A percentile compares a stretch with the other conserved stretches of the same genome.
Conservation (phyloP, 2,888 invertebrate species). For the Amphiduros pacificus region DNA sequence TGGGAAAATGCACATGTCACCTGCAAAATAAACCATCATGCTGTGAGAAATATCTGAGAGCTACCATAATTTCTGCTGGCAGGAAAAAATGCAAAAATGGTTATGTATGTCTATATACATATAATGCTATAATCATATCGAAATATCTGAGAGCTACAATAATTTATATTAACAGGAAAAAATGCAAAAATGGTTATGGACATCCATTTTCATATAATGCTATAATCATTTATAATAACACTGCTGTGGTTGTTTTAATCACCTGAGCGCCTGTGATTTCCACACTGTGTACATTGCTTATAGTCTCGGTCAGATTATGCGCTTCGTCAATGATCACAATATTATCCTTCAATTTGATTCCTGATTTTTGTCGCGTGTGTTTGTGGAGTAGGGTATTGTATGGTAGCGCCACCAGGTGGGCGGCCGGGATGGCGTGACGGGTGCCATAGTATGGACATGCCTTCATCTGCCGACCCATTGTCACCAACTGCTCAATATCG, state of each 20-base stretch:
- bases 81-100: too few species aligned
- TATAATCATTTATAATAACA: too few species aligned
- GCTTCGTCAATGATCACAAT: constrained; percentile 91
- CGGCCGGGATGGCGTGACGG: constrained; percentile 77
- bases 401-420: constrained; percentile 74
- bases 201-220: too few species aligned
- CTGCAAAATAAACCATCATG: constrained; percentile 27
- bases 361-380: constrained; percentile 74
- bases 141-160: too few species aligned
- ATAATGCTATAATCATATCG: too few species aligned
- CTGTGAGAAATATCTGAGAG: background rate
- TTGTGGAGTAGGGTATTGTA: constrained; percentile 78
- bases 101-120: too few species aligned
- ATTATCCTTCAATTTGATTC: constrained; percentile 71
- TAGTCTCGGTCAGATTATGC: constrained; percentile 89
- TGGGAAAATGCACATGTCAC: constrained; percentile 52
- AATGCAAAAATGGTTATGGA: too few species aligned
- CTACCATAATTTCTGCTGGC: too few species aligned
- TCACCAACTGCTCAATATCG: constrained; percentile 86
- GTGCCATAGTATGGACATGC: constrained; percentile 95
- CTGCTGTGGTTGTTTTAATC: too few species aligned
- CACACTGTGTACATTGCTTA: constrained; percentile 82
- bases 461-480: constrained; percentile 62
- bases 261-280: constrained; percentile 71
- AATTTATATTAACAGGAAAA: too few species aligned